Evolutionary conservation across 1,140 invertebrate genomes (phyloP), one percentile per base, ranked within the genome.

Genomic region (Drosophila serrata): DNA sequence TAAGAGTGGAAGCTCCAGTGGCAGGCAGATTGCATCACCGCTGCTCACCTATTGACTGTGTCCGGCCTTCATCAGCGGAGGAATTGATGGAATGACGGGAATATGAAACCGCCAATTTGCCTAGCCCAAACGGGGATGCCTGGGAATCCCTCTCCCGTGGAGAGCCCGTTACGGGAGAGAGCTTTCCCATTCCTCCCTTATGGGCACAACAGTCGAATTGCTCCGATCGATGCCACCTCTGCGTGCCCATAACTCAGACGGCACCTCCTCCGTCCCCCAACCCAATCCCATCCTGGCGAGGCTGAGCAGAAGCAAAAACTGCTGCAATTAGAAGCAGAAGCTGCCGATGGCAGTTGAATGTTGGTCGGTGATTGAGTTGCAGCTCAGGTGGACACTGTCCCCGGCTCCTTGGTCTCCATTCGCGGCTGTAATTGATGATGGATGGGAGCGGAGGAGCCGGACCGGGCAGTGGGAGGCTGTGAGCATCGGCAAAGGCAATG

Each of bases 331-430:
- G 82, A 87, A 82, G 69, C 60, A 65, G 60, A 86, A 68, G 75
- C 79, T 76, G 79, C 68, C 82, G 68, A 75, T 81, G 75, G 82
- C 82, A 81, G 61, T 62, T 86, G 60, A 59, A 60, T 65, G 78
- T 56, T 53, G 57, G 49, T 37, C 75, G 76, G 62, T 82, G 72
- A 87, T 87, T 87, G 84, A 87, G 82, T 88, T 87, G 84, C 84
- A 88, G 84, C 84, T 82, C 79, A 87, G 79, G 76, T 82, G 79
- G 72, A 57, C 64, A 29, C 51, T 27, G 24, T 35, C 19, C 6
- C 17, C 15, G 42, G 1, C 6, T 19, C 19, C 43, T 42, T 15
- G 12, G 5, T 39, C 53, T 42, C 57, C 49, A 57, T 69, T 61
- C 72, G 55, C 56, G 65, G 59, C 73, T 72, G 63, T 87, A 87